Conservation (phyloP, 2,888 invertebrate genomes). For the Melangyna quadrimaculata region DNA sequence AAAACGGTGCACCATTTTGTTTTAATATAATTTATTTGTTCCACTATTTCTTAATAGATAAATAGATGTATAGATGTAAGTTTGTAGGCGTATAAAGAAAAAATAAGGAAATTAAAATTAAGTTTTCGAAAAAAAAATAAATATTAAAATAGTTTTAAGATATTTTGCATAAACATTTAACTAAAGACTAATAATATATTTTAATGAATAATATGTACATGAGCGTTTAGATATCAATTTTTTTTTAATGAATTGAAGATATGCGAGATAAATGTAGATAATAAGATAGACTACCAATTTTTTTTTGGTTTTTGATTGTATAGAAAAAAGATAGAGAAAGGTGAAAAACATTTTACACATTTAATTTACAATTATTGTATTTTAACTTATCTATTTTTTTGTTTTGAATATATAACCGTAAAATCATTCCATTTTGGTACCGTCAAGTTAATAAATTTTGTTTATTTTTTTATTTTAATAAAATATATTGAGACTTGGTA, state of each 20-base stretch:
- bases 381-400: constrained; percentile 11
- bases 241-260: not conserved
- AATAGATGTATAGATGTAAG: constrained; percentile 35
- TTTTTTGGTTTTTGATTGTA: not conserved
- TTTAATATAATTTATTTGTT: constrained; percentile 61
- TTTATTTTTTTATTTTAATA: not conserved
- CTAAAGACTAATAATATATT: not conserved
- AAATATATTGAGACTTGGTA: too few species aligned
- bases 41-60: constrained; percentile 45
- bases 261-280: not conserved
- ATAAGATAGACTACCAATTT: not conserved
- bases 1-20: not conserved
- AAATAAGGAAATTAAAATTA: constrained; percentile 7
- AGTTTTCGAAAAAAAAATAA: not conserved
- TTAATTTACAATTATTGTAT: constrained; percentile 12
- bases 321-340: constrained; percentile 16
- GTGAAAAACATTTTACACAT: constrained; percentile 18
- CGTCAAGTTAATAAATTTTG: not conserved
- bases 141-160: not conserved
- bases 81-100: constrained; percentile 45
- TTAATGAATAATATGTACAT: not conserved
- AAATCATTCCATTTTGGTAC: not conserved
- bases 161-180: constrained; percentile 10
- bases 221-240: not conserved
- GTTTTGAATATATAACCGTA: not conserved